Percentiles rank a stretch among this genome's conserved stretches.
These are phyloP conservation scores for Acridotheres tristis DNA, from an alignment of 2,797 vertebrate species.

Conservation along the genomic window DNA sequence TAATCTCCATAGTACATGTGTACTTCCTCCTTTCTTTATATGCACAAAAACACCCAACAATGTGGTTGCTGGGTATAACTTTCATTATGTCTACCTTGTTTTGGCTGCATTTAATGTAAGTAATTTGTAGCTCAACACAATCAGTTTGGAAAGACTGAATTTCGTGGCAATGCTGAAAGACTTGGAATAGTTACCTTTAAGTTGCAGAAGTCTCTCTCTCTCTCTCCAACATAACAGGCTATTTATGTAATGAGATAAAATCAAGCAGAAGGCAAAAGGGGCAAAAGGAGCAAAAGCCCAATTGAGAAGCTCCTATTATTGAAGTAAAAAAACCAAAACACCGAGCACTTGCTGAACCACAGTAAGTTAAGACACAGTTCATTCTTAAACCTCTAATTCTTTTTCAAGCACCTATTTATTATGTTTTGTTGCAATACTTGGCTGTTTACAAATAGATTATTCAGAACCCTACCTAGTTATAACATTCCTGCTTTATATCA, in stretches of 20 bases:
- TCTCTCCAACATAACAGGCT: not conserved
- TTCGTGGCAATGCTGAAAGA: not conserved
- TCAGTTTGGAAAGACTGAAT: not conserved
- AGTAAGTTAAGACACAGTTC: not conserved
- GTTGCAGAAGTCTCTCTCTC: not conserved
- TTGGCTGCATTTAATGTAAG: not conserved
- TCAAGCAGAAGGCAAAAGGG: not conserved
- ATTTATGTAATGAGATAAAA: not conserved
- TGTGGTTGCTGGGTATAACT: not conserved
- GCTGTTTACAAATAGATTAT: not conserved
- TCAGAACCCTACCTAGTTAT: not conserved
- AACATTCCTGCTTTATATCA: not conserved
- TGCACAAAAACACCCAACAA: not conserved
- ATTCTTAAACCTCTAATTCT: not conserved
- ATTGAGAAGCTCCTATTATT: not conserved
- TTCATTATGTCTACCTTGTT: not conserved
- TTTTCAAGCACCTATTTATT: not conserved
- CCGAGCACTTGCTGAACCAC: not conserved
- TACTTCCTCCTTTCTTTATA: not conserved
- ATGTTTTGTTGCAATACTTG: not conserved
- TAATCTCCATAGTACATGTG: constrained; percentile 7
- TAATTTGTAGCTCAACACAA: not conserved
- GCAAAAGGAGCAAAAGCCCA: not conserved
- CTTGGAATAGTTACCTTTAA: not conserved
- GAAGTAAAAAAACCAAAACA: not conserved